Conservation (phyloP, 1,140 invertebrate species). For the Charaxes varanes region DNA sequence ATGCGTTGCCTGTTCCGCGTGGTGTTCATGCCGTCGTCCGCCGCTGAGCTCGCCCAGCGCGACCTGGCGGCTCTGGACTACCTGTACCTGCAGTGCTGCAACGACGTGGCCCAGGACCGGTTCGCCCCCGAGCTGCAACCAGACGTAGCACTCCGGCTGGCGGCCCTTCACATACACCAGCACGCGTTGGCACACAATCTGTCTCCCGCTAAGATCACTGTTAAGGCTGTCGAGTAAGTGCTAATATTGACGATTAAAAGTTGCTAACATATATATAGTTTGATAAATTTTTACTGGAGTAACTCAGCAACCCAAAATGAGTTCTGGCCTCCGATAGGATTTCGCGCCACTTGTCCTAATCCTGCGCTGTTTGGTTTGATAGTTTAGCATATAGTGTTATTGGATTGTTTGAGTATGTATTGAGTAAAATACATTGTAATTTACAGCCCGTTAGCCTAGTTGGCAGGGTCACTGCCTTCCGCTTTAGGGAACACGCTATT, state of each 20-base stretch:
- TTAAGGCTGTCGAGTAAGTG: conserved; percentile 92
- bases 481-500: too few species aligned
- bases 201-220: conserved; percentile 83
- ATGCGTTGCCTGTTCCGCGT: conserved; percentile 91
- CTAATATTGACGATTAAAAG: background rate
- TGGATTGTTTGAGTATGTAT: too few species aligned
- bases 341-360: too few species aligned
- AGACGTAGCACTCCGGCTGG: conserved; percentile 87
- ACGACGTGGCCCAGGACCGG: conserved; percentile 93
- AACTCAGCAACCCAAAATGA: too few species aligned
- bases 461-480: too few species aligned
- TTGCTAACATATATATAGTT: background rate
- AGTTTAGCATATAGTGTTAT: too few species aligned
- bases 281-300: too few species aligned
- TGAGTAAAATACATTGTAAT: too few species aligned
- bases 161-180: conserved; percentile 93
- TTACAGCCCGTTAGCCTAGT: too few species aligned
- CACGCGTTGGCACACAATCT: conserved; percentile 88
- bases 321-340: too few species aligned
- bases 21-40: conserved; percentile 90
- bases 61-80: conserved; percentile 93
- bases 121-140: conserved; percentile 93
- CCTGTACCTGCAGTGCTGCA: conserved; percentile 92
- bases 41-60: conserved; percentile 85
- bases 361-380: too few species aligned